Evolutionary conservation across 1,140 invertebrate genomes (phyloP), one percentile per base, ranked within the genome.

Genomic region (Euborellia annulipes): DNA sequence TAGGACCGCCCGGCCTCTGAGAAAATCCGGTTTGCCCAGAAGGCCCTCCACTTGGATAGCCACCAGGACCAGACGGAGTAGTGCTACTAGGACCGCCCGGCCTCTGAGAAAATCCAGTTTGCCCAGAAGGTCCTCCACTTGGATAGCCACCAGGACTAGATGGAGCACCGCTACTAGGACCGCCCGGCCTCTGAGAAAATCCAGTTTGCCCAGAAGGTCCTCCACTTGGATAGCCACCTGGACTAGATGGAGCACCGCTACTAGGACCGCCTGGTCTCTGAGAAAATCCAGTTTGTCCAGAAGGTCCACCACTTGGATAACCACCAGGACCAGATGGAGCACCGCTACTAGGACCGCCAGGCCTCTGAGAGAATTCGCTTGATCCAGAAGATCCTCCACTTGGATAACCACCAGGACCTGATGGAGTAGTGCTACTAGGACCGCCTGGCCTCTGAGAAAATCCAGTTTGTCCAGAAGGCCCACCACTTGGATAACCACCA

Each of bases 291-390:
- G 4, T 6, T 27, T 27, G 23, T 27, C 11, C 23, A 6, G 23
- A 27, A 27, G 23, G 23, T 11, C 23, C 11, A 6, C 32, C 16
- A 30, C 46, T 30, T 17, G 21, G 46, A 44, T 45, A 27, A 42
- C 44, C 17, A 47, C 52, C 48, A 1, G 43, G 58, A 18, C 58
- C 55, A 43, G 53, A 54, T 13, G 52, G 55, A 4, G 52, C 54
- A 3, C 11, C 48, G 52, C 46, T 1, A 41, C 11, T 11, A 41
- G 23, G 39, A 36, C 22, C 41, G 17, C n/a, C 46, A 39, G 21
- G 43, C 40, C 27, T 36, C 36, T 32, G 44, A 21, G 34, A 13
- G 19, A 13, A 1, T 32, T 20, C 23, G 11, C 11, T 6, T 27
- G 4, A 11, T 27, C 11, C 23, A 6, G 23, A 27, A 27, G 23